These are phyloP conservation scores for Tiphia femorata DNA, from an alignment of 2,888 invertebrate species.

Conservation along the genomic window DNA sequence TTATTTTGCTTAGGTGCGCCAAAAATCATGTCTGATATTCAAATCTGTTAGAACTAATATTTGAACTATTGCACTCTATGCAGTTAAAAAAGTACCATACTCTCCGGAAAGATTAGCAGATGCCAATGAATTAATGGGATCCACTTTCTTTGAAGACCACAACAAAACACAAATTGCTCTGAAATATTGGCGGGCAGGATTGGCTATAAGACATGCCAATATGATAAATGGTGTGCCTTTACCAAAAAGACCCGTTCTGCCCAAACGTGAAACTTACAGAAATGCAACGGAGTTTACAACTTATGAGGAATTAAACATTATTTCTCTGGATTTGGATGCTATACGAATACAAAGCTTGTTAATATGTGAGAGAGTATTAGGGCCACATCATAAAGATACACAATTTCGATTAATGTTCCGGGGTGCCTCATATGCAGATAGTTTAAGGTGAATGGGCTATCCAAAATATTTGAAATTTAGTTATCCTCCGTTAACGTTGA, in stretches of 20 bases:
- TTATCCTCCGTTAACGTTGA: neutral
- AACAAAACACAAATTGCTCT: conserved; percentile 81
- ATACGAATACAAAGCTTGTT: conserved; percentile 90
- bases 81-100: conserved; percentile 72
- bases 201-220: conserved; percentile 72
- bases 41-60: too few relatives aligned
- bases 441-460: conserved; percentile 71
- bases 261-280: conserved; percentile 75
- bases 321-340: conserved; percentile 85
- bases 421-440: conserved; percentile 81
- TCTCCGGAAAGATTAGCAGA: conserved; percentile 80
- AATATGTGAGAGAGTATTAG: conserved; percentile 89
- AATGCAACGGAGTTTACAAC: conserved; percentile 82
- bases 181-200: conserved; percentile 85
- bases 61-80: conserved; percentile 18
- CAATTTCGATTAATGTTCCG: conserved; percentile 82
- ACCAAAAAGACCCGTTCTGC: conserved; percentile 72
- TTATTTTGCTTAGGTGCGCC: neutral
- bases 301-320: conserved; percentile 78
- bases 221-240: conserved; percentile 53
- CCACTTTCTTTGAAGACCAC: conserved; percentile 90
- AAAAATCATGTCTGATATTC: too few relatives aligned
- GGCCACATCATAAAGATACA: conserved; percentile 88
- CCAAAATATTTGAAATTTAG: too few relatives aligned
- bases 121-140: conserved; percentile 89